Evolutionary conservation across 1,140 invertebrate species (phyloP).

Genomic region (Apocrypta bakeri): DNA sequence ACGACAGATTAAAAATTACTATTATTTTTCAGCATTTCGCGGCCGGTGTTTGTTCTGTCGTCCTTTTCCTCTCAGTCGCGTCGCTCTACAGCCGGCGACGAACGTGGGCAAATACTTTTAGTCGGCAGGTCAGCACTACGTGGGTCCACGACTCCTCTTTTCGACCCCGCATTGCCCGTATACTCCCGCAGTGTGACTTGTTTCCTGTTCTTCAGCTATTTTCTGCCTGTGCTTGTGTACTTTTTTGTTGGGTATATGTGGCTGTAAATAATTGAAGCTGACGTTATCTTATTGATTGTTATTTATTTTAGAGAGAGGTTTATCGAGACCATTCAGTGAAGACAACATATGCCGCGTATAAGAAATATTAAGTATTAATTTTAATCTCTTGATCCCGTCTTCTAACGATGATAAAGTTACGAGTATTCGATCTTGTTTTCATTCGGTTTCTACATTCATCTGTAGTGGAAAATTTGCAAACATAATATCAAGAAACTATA

Average conservation of each 20-base stretch:
- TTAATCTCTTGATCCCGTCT: not conserved
- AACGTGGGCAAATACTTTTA: conserved; percentile 67
- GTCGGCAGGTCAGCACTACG: conserved; percentile 50
- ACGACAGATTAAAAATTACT: not conserved
- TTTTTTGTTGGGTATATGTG: too few relatives aligned
- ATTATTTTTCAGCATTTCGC: not conserved
- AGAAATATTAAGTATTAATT: not conserved
- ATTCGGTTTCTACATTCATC: too few relatives aligned
- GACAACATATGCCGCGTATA: too few relatives aligned
- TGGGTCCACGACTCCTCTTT: conserved; percentile 45
- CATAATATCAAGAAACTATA: not conserved
- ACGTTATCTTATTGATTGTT: not conserved
- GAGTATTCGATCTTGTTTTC: too few relatives aligned
- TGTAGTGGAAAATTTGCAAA: not conserved
- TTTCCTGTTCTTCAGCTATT: conserved; percentile 12
- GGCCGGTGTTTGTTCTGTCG: too few relatives aligned
- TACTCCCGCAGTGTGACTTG: not conserved
- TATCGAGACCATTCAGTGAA: too few relatives aligned
- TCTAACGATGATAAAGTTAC: not conserved
- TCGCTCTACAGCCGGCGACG: too few relatives aligned
- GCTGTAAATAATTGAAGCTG: not conserved
- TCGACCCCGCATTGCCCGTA: conserved; percentile 46
- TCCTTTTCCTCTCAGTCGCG: conserved; percentile 15
- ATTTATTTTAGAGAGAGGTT: not conserved
- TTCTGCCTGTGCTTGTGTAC: not conserved